Evolutionary conservation across 2,888 invertebrate genomes (phyloP).

Genomic region (Catocala fraxini): DNA sequence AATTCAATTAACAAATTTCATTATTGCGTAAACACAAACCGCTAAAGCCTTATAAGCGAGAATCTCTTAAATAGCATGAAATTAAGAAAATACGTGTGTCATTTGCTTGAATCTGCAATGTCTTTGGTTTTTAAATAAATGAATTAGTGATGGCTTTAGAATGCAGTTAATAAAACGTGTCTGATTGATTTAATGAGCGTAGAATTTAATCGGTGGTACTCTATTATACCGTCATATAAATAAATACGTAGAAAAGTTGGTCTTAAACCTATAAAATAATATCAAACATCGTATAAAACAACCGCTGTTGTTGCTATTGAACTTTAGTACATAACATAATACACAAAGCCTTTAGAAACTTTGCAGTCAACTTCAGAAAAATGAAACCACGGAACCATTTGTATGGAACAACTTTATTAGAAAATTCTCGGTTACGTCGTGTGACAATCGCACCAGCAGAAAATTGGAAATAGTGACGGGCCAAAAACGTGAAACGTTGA

Average conservation of each 20-base stretch:
- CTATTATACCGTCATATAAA: background rate
- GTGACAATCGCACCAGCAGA: slow-evolving; percentile 50
- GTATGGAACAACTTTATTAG: slow-evolving; percentile 53
- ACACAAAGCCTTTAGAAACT: slow-evolving; percentile 26
- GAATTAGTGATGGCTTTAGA: slow-evolving; percentile 20
- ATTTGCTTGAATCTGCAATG: slow-evolving; percentile 15
- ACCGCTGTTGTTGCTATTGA: slow-evolving; percentile 14
- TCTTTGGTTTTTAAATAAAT: slow-evolving; percentile 10
- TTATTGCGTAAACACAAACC: slow-evolving; percentile 34
- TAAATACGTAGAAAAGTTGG: too few species aligned
- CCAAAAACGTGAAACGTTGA: slow-evolving; percentile 45
- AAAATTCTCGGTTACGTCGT: slow-evolving; percentile 45
- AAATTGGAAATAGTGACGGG: slow-evolving; percentile 64
- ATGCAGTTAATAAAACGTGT: background rate
- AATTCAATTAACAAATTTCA: slow-evolving; percentile 61
- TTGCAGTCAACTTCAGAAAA: slow-evolving; percentile 31
- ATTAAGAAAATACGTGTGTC: slow-evolving; percentile 30
- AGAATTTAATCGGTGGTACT: slow-evolving; percentile 1
- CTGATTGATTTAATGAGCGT: slow-evolving; percentile 2
- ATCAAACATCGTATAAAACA: slow-evolving; percentile 27
- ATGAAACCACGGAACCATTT: slow-evolving; percentile 46
- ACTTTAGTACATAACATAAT: slow-evolving; percentile 20
- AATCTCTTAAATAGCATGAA: slow-evolving; percentile 43
- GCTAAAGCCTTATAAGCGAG: slow-evolving; percentile 35
- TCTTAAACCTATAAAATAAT: slow-evolving; percentile 10